Evolutionary conservation across 2,113 vertebrate genomes (phyloP), one percentile per base, ranked within the genome.

Genomic region (Tauraco erythrolophus): DNA sequence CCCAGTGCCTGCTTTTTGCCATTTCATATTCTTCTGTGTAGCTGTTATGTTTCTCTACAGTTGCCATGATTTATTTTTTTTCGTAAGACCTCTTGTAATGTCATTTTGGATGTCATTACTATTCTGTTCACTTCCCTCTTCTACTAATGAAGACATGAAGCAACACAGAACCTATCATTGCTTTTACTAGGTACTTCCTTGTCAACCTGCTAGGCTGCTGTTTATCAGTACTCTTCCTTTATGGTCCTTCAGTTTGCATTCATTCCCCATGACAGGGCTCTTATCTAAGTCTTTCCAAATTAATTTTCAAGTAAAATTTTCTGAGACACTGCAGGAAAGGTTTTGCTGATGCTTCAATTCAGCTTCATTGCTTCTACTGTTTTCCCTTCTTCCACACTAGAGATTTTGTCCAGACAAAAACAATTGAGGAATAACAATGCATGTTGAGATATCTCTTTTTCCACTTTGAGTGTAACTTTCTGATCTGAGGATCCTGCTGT

Each of bases 121-220:
- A 75, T 86, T 96, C 75, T 86, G 31, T 92, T 94, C 85, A 50
- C 54, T 62, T 95, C 51, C 31, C n/a, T 17, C 39, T 74, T 88
- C 37, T 51, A 39, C 82, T 93, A 94, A 95, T 90, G 92, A 97
- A 94, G 85, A 92, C 21, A 22, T 85, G 81, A 82, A 96, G 78
- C 41, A 69, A 60, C 64, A 43, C 68, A 57, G 58, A 48, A n/a
- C 50, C 43, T 81, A 24, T 83, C 48, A 21, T 7, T 53, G 71
- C 70, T 89, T 68, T 92, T 84, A 43, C 45, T 48, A 50, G 80
- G 68, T 64, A 14, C 41, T 60, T 88, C 37, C 53, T 78, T 78
- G 72, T 80, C 46, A 66, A 43, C 21, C 48, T 37, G 35, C 24
- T 39, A 35, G 68, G 41, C 69, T 90, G 19, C 45, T 61, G 10